Evolutionary conservation across 1,140 invertebrate genomes (phyloP).

Genomic region (Ruditapes philippinarum): DNA sequence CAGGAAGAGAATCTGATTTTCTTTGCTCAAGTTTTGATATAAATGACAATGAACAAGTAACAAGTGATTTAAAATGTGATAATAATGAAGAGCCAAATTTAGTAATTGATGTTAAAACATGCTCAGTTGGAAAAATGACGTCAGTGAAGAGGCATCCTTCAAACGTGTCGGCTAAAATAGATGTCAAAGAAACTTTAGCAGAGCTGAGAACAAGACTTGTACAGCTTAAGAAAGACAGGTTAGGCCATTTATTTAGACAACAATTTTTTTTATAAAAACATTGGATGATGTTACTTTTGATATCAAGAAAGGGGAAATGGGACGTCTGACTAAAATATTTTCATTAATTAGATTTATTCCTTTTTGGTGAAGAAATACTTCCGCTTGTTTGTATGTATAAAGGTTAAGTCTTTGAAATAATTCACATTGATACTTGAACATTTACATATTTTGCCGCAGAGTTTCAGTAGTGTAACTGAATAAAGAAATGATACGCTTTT

Average conservation of each 20-base stretch:
- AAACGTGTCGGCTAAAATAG: not conserved
- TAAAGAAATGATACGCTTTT: no score
- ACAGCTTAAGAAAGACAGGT: slow-evolving; percentile 63
- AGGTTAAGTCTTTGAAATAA: no score
- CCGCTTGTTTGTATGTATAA: no score
- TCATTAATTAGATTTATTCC: no score
- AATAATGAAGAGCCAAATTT: not conserved
- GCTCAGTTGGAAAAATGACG: not conserved
- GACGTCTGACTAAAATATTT: no score
- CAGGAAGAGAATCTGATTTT: not conserved
- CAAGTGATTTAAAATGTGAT: not conserved
- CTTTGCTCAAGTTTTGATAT: slow-evolving; percentile 45
- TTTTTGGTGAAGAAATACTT: no score
- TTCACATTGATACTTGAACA: no score
- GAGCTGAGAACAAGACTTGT: slow-evolving; percentile 55
- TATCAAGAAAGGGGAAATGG: no score
- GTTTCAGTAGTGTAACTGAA: no score
- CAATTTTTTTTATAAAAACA: no score
- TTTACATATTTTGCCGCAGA: no score
- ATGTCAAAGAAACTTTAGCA: slow-evolving; percentile 21
- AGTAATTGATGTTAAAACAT: not conserved
- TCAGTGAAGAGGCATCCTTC: slow-evolving; percentile 10
- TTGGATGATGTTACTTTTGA: no score
- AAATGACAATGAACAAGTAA: not conserved
- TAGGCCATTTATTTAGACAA: not conserved